Conservation (phyloP, 2,888 invertebrate species). For the Diaperis boleti region DNA sequence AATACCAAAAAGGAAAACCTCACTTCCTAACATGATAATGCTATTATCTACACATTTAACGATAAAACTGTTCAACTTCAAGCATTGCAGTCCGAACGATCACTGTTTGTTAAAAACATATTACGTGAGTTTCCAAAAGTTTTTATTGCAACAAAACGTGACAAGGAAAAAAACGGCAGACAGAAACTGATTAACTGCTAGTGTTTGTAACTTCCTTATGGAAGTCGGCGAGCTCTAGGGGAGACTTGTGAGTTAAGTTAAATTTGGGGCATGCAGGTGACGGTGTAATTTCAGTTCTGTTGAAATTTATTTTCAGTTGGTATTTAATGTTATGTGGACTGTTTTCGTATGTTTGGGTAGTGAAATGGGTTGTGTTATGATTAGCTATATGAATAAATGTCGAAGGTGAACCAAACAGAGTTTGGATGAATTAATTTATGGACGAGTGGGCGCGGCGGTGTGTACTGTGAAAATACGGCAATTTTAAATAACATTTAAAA, state of each 20-base stretch:
- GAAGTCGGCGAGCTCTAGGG: constrained; percentile 15
- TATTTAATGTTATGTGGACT: not conserved
- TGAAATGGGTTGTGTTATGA: not conserved
- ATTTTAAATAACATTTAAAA: no score
- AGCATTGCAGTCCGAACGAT: not conserved
- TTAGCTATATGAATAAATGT: not conserved
- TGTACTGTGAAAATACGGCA: no score
- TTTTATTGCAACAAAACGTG: constrained; percentile 8
- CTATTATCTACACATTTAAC: no score
- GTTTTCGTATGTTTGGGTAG: constrained; percentile 2
- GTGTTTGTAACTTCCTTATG: constrained; percentile 21
- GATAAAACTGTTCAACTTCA: not conserved
- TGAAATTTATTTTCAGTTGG: constrained; percentile 6
- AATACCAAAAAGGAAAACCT: no score
- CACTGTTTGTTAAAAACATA: constrained; percentile 12
- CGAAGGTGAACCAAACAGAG: not conserved
- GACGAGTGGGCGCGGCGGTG: no score
- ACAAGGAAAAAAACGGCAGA: constrained; percentile 4
- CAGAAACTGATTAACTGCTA: constrained; percentile 31
- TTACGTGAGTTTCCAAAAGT: not conserved
- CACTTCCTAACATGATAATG: no score
- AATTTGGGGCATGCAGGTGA: constrained; percentile 12
- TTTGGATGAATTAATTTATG: no score
- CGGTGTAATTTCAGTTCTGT: constrained; percentile 17
- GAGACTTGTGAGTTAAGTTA: constrained; percentile 5